phyloP scores from a whole-genome alignment of 1,140 invertebrate species.

The Drosophila paulistorum region DNA sequence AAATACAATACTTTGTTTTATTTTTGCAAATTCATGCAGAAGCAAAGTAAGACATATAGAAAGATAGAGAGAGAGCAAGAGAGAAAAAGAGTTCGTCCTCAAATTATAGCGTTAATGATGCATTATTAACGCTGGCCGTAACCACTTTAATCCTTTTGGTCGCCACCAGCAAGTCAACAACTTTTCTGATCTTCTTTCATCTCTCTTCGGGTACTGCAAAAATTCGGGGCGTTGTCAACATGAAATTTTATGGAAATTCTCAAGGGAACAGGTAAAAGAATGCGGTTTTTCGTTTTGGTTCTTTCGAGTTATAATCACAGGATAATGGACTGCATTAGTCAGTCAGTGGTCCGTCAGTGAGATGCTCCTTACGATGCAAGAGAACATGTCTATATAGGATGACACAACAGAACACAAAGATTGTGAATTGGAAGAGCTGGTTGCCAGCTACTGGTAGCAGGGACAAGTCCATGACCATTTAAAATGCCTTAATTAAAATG shows the following conservation, averaged over 20 bases:
- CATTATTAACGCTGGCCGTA: constrained; percentile 81
- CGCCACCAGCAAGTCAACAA: constrained; percentile 52
- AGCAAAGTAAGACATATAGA: background rate
- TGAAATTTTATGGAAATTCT: constrained; percentile 35
- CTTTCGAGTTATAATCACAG: constrained; percentile 67
- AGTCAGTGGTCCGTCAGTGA: constrained; percentile 24
- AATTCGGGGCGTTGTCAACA: constrained; percentile 54
- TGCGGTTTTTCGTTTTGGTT: constrained; percentile 4
- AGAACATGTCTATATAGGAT: constrained; percentile 24
- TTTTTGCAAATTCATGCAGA: constrained; percentile 71
- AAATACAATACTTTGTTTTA: background rate
- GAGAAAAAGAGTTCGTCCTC: constrained; percentile 44
- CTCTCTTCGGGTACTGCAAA: background rate
- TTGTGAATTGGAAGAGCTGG: constrained; percentile 26
- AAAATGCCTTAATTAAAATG: constrained; percentile 79
- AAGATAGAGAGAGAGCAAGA: constrained; percentile 9
- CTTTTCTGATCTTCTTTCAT: constrained; percentile 10
- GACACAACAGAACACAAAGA: constrained; percentile 52
- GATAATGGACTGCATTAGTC: constrained; percentile 77
- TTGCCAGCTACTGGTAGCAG: constrained; percentile 25
- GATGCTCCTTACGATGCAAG: background rate
- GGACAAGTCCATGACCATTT: constrained; percentile 35
- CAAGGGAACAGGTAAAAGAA: constrained; percentile 34
- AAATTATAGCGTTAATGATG: constrained; percentile 83
- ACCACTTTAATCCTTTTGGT: constrained; percentile 67